Base-by-base conservation (phyloP, 2,797 vertebrate genomes). In the Tragopan temminckii region DNA sequence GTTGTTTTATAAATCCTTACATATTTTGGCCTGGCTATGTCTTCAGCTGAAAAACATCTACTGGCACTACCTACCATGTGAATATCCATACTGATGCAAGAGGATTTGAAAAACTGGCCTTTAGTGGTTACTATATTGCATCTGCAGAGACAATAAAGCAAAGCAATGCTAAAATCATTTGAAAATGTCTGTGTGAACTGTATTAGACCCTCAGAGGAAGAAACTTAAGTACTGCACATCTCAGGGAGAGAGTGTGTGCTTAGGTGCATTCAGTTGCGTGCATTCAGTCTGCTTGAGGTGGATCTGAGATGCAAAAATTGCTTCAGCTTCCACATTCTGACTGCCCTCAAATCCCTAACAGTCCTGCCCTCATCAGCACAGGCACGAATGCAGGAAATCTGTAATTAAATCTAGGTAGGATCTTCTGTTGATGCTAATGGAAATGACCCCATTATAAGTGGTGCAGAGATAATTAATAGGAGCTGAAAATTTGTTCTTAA, bases 331-430 rank as follows among this genome's bases (percentile, higher is more conserved):
- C 43, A 67, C 15, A 24, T 83, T 68, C 64, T 10, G 19, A 79
- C 61, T 72, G 2, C 5, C 46, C 36, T 38, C 42, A 82, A 58
- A 72, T 29, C 63, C 36, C 10, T 40, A 68, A 38, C 72, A 69
- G 71, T 64, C 38, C 50, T 76, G 42, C 67, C 45, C 29, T 29
- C 11, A 23, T 38, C 61, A 58, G 23, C 25, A n/a, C 31, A 40
- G 52, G 35, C 45, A 40, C 1, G 13, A 79, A 19, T 31, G 5
- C 0, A 2, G 25, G 35, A 85, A 72, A 96, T 85, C 63, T 91
- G 71, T 93, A 87, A 91, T 91, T 87, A 81, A 61, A 91, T 95
- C 92, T 90, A 84, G 84, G 81, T 71, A 79, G 46, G 29, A 76
- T 89, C 67, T 87, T 89, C 61, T 62, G 67, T 62, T 69, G 61